Evolutionary conservation across 2,797 vertebrate species (phyloP).

Genomic region (Enteromius treurensis): DNA sequence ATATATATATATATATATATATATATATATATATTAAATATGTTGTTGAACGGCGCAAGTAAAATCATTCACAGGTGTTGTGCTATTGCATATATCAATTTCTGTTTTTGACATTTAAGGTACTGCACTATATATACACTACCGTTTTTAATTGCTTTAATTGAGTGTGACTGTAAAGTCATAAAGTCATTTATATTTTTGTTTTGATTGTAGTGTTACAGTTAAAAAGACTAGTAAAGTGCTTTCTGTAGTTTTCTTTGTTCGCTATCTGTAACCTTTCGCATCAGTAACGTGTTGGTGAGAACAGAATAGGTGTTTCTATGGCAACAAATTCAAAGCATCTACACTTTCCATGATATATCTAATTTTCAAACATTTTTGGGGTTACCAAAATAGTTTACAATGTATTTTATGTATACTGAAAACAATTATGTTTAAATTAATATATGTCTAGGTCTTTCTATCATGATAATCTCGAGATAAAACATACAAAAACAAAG

Average conservation of each 20-base stretch:
- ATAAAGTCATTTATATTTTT: neutral
- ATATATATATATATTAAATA: neutral
- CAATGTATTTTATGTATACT: too few species aligned
- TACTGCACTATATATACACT: too few species aligned
- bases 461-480: neutral
- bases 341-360: neutral
- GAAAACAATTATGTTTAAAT: neutral
- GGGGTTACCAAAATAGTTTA: neutral
- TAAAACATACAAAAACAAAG: slow-evolving; percentile 21
- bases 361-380: neutral
- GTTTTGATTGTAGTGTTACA: too few species aligned
- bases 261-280: too few species aligned
- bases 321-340: slow-evolving; percentile 1
- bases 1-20: too few species aligned
- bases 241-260: too few species aligned
- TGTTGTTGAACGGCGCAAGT: neutral
- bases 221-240: too few species aligned
- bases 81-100: too few species aligned
- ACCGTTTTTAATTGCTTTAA: too few species aligned
- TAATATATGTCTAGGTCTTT: neutral
- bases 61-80: neutral
- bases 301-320: slow-evolving; percentile 2
- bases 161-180: neutral
- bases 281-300: too few species aligned
- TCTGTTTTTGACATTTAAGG: too few species aligned